These are phyloP conservation scores for Scophthalmus maximus DNA, from an alignment of 2,113 vertebrate species.

Conservation along the genomic window DNA sequence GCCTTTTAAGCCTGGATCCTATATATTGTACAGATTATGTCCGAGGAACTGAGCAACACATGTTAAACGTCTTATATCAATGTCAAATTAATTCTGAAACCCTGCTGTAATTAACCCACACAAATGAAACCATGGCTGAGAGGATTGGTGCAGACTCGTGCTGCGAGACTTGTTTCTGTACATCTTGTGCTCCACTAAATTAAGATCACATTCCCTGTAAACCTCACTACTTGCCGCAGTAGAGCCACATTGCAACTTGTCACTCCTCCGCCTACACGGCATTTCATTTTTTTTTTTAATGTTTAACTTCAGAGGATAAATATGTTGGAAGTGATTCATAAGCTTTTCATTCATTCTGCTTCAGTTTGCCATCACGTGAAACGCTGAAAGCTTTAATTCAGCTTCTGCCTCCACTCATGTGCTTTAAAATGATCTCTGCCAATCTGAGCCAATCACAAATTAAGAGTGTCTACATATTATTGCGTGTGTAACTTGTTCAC, in stretches of 20 bases:
- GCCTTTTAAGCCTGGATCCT: background rate
- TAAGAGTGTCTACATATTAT: background rate
- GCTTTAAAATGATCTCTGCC: slow-evolving; percentile 2
- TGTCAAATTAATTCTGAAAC: slow-evolving; percentile 45
- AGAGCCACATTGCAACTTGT: slow-evolving; percentile 10
- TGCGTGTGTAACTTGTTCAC: no score
- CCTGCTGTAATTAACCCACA: slow-evolving; percentile 42
- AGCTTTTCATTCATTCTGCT: slow-evolving; percentile 39
- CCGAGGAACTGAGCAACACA: slow-evolving; percentile 5
- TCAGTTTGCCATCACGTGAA: slow-evolving; percentile 16
- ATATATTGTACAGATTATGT: slow-evolving; percentile 3
- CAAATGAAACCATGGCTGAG: slow-evolving; percentile 42
- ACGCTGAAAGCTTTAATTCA: slow-evolving; percentile 34
- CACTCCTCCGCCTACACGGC: slow-evolving; percentile 15
- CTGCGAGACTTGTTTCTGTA: slow-evolving; percentile 9
- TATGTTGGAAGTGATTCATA: slow-evolving; percentile 33
- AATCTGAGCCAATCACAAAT: slow-evolving; percentile 11
- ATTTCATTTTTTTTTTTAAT: background rate
- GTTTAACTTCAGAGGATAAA: slow-evolving; percentile 49
- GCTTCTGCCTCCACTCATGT: background rate
- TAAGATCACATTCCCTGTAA: slow-evolving; percentile 42
- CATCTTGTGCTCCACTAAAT: slow-evolving; percentile 22
- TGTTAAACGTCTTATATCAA: slow-evolving; percentile 13
- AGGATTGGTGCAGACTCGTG: slow-evolving; percentile 14
- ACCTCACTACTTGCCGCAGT: slow-evolving; percentile 30